Evolutionary conservation across 1,140 invertebrate genomes (phyloP).

Genomic region (Hycleus phaleratus): DNA sequence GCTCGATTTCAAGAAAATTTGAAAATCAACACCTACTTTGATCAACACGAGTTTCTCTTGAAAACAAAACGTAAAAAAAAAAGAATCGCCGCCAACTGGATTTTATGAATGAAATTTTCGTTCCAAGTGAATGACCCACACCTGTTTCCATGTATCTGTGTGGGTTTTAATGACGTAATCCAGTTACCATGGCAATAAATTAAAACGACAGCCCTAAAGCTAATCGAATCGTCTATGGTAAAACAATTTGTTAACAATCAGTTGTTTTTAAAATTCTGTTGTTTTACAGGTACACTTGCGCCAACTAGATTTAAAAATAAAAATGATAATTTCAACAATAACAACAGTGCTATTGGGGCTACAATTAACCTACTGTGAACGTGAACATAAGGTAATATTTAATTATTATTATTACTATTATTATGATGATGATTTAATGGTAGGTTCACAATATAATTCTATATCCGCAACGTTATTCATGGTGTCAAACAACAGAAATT

Average conservation of each 20-base stretch:
- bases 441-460: slow-evolving; percentile 62
- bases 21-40: no score
- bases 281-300: neutral
- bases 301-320: neutral
- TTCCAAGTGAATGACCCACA: neutral
- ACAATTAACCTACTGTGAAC: neutral
- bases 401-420: neutral
- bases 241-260: neutral
- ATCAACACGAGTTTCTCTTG: no score
- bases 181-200: no score
- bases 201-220: neutral
- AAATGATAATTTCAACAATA: neutral
- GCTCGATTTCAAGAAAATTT: no score
- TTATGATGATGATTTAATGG: neutral
- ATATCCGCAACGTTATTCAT: slow-evolving; percentile 61
- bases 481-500: slow-evolving; percentile 59
- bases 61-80: no score
- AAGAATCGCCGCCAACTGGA: neutral
- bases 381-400: neutral
- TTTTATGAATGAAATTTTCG: slow-evolving; percentile 19
- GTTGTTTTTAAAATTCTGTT: neutral
- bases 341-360: neutral
- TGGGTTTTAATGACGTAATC: no score
- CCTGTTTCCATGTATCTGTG: neutral
- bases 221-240: neutral